Evolutionary conservation across 2,888 invertebrate genomes (phyloP).

Genomic region (Yponomeuta plumbellus): DNA sequence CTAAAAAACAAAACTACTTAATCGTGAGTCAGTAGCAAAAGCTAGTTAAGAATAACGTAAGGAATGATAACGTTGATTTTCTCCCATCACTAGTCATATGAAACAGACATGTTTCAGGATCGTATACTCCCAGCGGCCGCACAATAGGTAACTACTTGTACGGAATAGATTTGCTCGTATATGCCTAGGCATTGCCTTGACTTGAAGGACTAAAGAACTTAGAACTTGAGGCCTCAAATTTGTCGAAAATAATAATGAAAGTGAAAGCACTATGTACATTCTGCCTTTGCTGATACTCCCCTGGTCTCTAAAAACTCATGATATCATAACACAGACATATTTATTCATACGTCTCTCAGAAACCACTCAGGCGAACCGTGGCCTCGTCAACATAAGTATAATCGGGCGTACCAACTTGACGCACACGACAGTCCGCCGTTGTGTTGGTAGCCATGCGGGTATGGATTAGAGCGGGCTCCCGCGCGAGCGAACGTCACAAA

Average conservation of each 20-base stretch:
- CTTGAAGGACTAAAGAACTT: no score
- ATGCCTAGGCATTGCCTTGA: no score
- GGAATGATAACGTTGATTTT: no score
- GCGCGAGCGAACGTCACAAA: slow-evolving; percentile 73
- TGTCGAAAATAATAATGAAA: not conserved
- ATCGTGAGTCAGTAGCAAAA: no score
- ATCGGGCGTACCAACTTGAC: not conserved
- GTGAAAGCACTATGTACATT: not conserved
- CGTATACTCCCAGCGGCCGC: no score
- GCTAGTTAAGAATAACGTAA: no score
- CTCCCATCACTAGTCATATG: no score
- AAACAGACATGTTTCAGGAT: no score
- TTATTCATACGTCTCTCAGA: slow-evolving; percentile 6
- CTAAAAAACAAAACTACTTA: no score
- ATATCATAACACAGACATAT: not conserved
- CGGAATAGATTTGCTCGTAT: no score
- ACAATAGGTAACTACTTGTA: no score
- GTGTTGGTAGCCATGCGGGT: slow-evolving; percentile 26
- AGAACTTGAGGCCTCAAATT: no score
- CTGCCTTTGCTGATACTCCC: not conserved
- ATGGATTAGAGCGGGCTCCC: slow-evolving; percentile 67
- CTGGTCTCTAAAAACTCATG: not conserved
- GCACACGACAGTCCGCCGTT: slow-evolving; percentile 9
- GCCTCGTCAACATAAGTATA: slow-evolving; percentile 10
- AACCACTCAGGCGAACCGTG: slow-evolving; percentile 15